Evolutionary conservation across 2,888 invertebrate species (phyloP).

Genomic region (Lacanobia wlatinum): DNA sequence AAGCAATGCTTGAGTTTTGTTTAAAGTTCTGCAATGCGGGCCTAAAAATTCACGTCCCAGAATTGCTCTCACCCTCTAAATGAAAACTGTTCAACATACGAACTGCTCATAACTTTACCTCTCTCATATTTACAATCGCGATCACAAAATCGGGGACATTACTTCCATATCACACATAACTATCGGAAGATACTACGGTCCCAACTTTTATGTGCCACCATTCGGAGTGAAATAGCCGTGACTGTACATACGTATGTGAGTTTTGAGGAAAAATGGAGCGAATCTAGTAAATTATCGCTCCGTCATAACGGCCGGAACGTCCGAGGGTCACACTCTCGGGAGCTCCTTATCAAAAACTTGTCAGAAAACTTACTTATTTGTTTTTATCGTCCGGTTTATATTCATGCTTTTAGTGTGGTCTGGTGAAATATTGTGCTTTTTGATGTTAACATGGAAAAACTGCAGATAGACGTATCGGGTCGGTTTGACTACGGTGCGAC

Average conservation of each 20-base stretch:
- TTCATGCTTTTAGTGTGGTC: constrained; percentile 34
- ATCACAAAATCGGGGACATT: constrained; percentile 50
- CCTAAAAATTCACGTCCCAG: not conserved
- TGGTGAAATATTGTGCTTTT: not conserved
- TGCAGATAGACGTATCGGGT: not conserved
- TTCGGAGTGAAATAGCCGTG: constrained; percentile 46
- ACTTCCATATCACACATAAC: constrained; percentile 52
- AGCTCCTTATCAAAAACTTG: constrained; percentile 72
- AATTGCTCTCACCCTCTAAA: not conserved
- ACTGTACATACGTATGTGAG: constrained; percentile 53
- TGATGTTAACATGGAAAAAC: not conserved
- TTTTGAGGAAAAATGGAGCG: constrained; percentile 53
- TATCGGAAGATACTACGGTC: constrained; percentile 54
- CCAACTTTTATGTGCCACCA: constrained; percentile 51
- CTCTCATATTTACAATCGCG: constrained; percentile 46
- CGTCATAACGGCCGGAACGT: constrained; percentile 71
- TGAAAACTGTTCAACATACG: constrained; percentile 34
- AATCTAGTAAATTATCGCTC: constrained; percentile 72
- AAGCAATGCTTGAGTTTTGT: too few relatives aligned
- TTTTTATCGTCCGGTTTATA: constrained; percentile 67
- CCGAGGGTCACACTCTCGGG: constrained; percentile 68
- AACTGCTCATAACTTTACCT: constrained; percentile 53
- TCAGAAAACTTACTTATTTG: constrained; percentile 69
- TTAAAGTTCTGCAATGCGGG: not conserved
- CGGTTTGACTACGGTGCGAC: not conserved